phyloP scores from a whole-genome alignment of 2,797 vertebrate genomes.

The Amphiprion clarkii region DNA sequence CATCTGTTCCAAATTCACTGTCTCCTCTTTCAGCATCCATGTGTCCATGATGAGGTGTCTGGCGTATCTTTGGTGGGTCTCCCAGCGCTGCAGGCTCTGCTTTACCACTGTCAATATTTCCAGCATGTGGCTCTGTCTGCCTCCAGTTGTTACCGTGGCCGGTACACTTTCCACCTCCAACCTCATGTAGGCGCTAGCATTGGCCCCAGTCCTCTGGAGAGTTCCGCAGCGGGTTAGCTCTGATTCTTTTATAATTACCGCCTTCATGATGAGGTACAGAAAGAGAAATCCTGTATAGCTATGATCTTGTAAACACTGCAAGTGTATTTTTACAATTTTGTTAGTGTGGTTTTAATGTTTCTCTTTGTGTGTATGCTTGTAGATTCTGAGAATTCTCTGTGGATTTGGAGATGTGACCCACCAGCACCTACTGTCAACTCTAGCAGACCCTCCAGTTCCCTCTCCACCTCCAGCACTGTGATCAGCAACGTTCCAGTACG shows the following conservation, averaged over 20 bases:
- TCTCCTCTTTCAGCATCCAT: conserved; percentile 87
- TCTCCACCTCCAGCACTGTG: conserved; percentile 94
- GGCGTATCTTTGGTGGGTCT: conserved; percentile 90
- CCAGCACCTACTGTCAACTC: conserved; percentile 71
- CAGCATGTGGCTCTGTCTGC: conserved; percentile 89
- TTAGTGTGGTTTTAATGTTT: conserved; percentile 2
- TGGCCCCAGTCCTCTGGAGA: conserved; percentile 27
- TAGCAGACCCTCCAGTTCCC: conserved; percentile 86
- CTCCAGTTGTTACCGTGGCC: conserved; percentile 88
- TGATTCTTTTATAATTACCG: neutral
- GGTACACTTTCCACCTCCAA: conserved; percentile 84
- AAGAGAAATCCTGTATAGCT: neutral
- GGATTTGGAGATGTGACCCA: conserved; percentile 84
- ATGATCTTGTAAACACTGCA: neutral
- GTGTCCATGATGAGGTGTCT: conserved; percentile 94
- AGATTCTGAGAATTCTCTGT: conserved; percentile 91
- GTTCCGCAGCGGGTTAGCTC: conserved; percentile 58
- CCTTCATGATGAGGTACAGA: neutral
- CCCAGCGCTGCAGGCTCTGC: conserved; percentile 91
- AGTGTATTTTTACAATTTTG: neutral
- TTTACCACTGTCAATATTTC: conserved; percentile 94
- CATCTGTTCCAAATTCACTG: neutral
- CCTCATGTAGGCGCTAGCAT: conserved; percentile 15
- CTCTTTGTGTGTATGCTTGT: conserved; percentile 3
- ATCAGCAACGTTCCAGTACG: conserved; percentile 75